Conservation (phyloP, 2,797 vertebrate species). For the Botia kubotai region DNA sequence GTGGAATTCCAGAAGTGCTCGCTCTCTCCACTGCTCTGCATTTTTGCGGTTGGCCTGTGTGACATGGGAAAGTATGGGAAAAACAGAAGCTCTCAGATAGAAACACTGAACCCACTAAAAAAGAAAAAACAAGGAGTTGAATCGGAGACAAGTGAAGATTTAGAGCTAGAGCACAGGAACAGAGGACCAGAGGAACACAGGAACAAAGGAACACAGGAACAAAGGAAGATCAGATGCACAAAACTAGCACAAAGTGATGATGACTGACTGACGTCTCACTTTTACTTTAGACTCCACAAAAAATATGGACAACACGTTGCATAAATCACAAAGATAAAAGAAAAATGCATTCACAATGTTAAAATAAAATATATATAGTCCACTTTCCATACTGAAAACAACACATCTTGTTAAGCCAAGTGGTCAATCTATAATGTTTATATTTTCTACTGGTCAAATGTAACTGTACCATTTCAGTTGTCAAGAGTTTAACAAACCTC, state of each 20-base stretch:
- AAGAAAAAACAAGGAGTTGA: slow-evolving; percentile 70
- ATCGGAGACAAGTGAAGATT: slow-evolving; percentile 68
- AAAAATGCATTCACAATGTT: too few species aligned
- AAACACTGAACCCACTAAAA: slow-evolving; percentile 77
- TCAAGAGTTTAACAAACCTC: too few species aligned
- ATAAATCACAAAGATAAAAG: too few species aligned
- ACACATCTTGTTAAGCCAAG: too few species aligned
- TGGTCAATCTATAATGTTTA: too few species aligned
- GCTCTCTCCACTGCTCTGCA: slow-evolving; percentile 88
- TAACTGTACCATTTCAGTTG: too few species aligned
- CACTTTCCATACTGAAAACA: too few species aligned
- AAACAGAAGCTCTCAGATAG: slow-evolving; percentile 92
- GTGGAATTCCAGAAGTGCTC: slow-evolving; percentile 90
- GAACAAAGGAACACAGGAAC: slow-evolving; percentile 23
- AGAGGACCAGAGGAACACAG: neutral
- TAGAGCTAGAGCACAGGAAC: neutral
- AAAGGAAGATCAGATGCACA: slow-evolving; percentile 58
- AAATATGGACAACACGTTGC: too few species aligned
- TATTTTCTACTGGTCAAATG: too few species aligned
- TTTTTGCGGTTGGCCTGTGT: slow-evolving; percentile 95
- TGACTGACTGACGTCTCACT: too few species aligned
- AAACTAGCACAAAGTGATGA: slow-evolving; percentile 60
- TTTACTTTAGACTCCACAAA: too few species aligned
- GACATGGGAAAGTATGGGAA: slow-evolving; percentile 98
- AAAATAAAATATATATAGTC: too few species aligned